Percentiles rank a stretch among this genome's conserved stretches.
phyloP scores from a whole-genome alignment of 2,113 vertebrate genomes.

The Tupaia chinensis region DNA sequence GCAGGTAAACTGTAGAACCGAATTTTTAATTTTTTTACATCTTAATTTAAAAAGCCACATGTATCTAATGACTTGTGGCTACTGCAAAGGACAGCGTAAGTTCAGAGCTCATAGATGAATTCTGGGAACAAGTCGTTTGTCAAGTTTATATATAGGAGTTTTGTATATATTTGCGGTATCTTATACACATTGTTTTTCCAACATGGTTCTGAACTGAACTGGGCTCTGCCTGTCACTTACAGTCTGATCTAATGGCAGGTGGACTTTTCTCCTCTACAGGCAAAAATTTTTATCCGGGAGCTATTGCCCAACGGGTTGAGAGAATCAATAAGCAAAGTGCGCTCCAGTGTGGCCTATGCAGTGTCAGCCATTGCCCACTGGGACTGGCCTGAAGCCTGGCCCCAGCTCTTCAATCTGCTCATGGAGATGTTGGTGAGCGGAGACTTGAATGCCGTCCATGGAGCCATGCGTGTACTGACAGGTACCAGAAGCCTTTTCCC shows the following conservation, averaged over 20 bases:
- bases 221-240: neutral
- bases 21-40: neutral
- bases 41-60: neutral
- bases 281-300: slow-evolving; percentile 95
- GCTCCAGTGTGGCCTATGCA: slow-evolving; percentile 98
- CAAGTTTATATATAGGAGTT: neutral
- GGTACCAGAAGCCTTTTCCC: slow-evolving; percentile 85
- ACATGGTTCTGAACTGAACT: neutral
- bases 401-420: slow-evolving; percentile 96
- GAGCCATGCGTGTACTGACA: slow-evolving; percentile 99
- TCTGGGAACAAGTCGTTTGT: neutral
- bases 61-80: neutral
- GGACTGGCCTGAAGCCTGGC: slow-evolving; percentile 99
- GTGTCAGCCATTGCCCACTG: slow-evolving; percentile 98
- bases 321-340: slow-evolving; percentile 98
- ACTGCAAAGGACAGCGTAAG: neutral
- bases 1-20: neutral
- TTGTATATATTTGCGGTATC: accelerated
- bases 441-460: slow-evolving; percentile 95
- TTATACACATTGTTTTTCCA: accelerated
- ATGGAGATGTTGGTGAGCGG: slow-evolving; percentile 99
- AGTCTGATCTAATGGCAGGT: slow-evolving; percentile 84
- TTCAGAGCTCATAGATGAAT: neutral
- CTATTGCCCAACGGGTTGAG: slow-evolving; percentile 95
- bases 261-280: slow-evolving; percentile 86